Conservation (phyloP, 2,113 vertebrate species). For the Arvicanthis niloticus region DNA sequence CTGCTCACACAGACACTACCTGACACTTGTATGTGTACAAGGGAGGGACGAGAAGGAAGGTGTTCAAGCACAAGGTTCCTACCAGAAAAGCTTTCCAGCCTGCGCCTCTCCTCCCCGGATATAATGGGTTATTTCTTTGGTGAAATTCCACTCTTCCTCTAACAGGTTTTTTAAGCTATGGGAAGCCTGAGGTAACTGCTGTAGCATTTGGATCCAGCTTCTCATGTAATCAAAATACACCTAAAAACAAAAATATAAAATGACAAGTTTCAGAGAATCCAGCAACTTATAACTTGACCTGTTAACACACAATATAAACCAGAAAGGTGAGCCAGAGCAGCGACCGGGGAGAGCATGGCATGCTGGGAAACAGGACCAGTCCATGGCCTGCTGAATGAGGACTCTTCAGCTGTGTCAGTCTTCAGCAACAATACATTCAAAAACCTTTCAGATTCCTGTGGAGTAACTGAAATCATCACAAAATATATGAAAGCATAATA, state of each 20-base stretch:
- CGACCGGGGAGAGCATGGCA: fast-evolving
- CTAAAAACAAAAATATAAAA: conserved; percentile 84
- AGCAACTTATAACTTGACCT: not conserved
- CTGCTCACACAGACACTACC: not conserved
- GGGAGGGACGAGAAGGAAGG: not conserved
- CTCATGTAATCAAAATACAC: conserved; percentile 99
- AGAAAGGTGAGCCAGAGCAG: not conserved
- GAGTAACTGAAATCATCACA: not conserved
- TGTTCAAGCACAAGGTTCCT: conserved; percentile 34
- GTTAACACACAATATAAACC: fast-evolving
- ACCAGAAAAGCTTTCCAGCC: conserved; percentile 99
- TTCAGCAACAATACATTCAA: not conserved
- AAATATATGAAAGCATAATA: not conserved
- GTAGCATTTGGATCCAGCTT: conserved; percentile 99
- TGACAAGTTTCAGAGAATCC: conserved; percentile 4
- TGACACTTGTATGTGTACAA: fast-evolving
- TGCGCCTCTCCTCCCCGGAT: conserved; percentile 98
- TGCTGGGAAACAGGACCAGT: too few species aligned
- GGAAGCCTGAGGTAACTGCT: conserved; percentile 98
- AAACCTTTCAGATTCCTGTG: not conserved
- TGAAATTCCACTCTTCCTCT: conserved; percentile 99
- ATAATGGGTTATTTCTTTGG: conserved; percentile 98
- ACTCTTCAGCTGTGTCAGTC: not conserved
- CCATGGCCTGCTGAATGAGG: fast-evolving
- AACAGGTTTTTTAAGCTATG: conserved; percentile 99